These are phyloP conservation scores for Chamaea fasciata DNA, from an alignment of 2,113 vertebrate genomes.

Conservation along the genomic window DNA sequence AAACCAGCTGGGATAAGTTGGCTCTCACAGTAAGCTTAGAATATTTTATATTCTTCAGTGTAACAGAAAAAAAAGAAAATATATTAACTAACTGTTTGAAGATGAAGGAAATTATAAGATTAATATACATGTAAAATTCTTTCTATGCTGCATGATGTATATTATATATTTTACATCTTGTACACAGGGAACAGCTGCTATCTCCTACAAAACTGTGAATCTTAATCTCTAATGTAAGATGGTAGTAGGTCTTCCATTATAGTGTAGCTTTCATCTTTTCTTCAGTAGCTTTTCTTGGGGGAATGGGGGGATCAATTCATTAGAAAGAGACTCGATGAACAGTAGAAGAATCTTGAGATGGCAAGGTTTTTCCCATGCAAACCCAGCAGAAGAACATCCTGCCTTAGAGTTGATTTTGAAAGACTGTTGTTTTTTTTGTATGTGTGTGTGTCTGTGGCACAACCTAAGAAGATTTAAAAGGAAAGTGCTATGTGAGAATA, in stretches of 20 bases:
- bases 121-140: not conserved
- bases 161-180: not conserved
- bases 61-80: not conserved
- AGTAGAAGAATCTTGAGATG: not conserved
- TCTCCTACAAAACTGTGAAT: not conserved
- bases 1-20: constrained; percentile 48
- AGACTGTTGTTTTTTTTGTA: not conserved
- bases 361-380: not conserved
- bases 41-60: not conserved
- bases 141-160: not conserved
- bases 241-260: not conserved
- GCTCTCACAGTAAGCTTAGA: not conserved
- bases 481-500: not conserved
- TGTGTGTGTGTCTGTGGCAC: not conserved
- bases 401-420: not conserved
- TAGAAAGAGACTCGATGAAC: not conserved
- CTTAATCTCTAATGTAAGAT: not conserved
- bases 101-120: not conserved
- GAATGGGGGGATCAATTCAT: not conserved
- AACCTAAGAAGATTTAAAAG: not conserved
- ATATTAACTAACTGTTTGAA: not conserved
- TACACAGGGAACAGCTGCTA: not conserved
- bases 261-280: not conserved
- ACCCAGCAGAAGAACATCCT: not conserved
- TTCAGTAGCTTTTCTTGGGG: not conserved